Evolutionary conservation across 2,888 invertebrate genomes (phyloP).

Genomic region (Tipula unca): DNA sequence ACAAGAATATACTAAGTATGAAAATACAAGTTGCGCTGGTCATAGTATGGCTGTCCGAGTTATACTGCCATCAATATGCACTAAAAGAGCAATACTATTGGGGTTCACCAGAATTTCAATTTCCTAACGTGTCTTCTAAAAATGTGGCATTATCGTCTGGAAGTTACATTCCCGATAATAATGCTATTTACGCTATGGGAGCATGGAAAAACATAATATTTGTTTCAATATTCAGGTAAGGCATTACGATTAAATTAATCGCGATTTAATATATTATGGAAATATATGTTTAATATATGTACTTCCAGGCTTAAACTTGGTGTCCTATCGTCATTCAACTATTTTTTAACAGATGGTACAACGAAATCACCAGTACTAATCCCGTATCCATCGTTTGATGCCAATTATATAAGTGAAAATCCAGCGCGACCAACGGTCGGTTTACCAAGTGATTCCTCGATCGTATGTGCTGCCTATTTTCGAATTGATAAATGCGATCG

Average conservation of each 20-base stretch:
- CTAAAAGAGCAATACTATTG: background rate
- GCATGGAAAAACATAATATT: background rate
- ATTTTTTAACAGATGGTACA: conserved; percentile 48
- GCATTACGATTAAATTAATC: background rate
- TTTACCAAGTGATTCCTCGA: conserved; percentile 50
- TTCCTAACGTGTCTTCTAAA: background rate
- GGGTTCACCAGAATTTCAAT: background rate
- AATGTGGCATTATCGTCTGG: background rate
- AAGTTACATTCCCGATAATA: background rate
- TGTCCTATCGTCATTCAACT: conserved; percentile 61
- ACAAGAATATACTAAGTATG: background rate
- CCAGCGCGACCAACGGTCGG: conserved; percentile 27
- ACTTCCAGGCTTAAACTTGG: conserved; percentile 39
- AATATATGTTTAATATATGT: background rate
- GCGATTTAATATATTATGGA: background rate
- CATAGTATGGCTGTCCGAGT: background rate
- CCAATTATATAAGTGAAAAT: conserved; percentile 45
- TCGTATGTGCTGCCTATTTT: conserved; percentile 65
- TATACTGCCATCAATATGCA: background rate
- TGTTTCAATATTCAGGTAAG: background rate
- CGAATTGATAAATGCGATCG: conserved; percentile 68
- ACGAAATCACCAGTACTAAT: conserved; percentile 58
- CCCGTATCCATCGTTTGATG: conserved; percentile 70
- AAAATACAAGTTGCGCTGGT: background rate
- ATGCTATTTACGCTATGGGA: background rate